Evolutionary conservation across 2,113 vertebrate genomes (phyloP), one percentile per base, ranked within the genome.

Genomic region (Phylloscopus trochiloides): DNA sequence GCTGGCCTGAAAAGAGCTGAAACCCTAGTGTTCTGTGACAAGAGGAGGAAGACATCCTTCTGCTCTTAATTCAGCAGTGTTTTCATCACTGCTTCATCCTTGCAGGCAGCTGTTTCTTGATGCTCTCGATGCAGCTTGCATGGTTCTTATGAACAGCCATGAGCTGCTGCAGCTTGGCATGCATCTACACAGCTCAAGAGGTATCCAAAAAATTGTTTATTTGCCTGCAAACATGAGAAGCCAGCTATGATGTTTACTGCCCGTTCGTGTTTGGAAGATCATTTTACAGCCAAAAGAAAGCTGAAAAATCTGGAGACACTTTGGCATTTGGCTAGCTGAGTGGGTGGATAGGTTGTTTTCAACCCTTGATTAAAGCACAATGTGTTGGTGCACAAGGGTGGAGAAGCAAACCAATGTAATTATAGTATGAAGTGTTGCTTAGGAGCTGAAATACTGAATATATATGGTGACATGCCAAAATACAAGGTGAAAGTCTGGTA

Each of bases 201-300:
- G 31, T 61, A 26, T 32, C n/a, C 3, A 70, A 86, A 81, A 65
- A 54, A 17, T 38, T 68, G 22, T 70, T 88, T 61, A 36, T 29
- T 91, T 89, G 21, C 26, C 93, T 95, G 66, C n/a, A 73, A 78
- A 66, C 12, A 14, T n/a, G 55, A 70, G 82, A 92, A 86, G 24
- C 32, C 43, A 62, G 19, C 80, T 81, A 31, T 62, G 40, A 50
- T 51, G 18, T 22, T 89, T 91, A 81, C 48, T 92, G 26, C 14
- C 18, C 8, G 0, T 70, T 92, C 6, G 5, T 29, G 29, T 66
- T 88, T 31, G 48, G 57, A 74, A 74, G 26, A 74, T 47, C 4
- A 25, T 62, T 92, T 83, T 93, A 68, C 51, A 80, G 76, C 63
- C 59, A 77, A 88, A 94, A n/a, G 54, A 68, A 88, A 86, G 54